Evolutionary conservation across 1,140 invertebrate genomes (phyloP).

Genomic region (Scaptomyza graminum): DNA sequence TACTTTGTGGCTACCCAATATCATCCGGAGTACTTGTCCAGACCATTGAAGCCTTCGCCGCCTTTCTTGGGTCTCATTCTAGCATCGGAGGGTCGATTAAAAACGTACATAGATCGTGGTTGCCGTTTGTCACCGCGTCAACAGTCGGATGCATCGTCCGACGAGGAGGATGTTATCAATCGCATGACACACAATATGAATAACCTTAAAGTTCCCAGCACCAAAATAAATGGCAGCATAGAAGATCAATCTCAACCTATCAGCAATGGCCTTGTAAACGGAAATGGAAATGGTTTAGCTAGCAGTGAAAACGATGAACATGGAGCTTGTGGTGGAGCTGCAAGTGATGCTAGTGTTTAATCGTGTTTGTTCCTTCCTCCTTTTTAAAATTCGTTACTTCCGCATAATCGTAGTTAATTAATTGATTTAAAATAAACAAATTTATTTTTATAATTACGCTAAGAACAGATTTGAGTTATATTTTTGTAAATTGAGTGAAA

Average conservation of each 20-base stretch:
- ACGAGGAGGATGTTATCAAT: slow-evolving; percentile 83
- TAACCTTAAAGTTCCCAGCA: slow-evolving; percentile 21
- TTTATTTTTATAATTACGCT: no score
- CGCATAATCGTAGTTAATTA: no score
- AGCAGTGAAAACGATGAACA: background rate
- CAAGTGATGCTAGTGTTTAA: no score
- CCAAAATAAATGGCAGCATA: background rate
- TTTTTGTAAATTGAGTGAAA: no score
- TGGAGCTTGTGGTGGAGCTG: slow-evolving; percentile 49
- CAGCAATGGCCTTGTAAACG: slow-evolving; percentile 31
- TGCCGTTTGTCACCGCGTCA: slow-evolving; percentile 88
- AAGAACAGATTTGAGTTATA: no score
- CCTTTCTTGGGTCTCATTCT: slow-evolving; percentile 97
- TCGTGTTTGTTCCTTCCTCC: no score
- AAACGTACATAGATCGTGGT: slow-evolving; percentile 88
- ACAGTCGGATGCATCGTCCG: slow-evolving; percentile 89
- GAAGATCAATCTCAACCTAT: slow-evolving; percentile 1
- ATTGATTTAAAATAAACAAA: no score
- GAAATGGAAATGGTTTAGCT: slow-evolving; percentile 38
- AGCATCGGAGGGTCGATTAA: slow-evolving; percentile 91
- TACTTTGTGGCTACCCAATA: slow-evolving; percentile 98
- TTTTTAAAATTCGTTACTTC: no score
- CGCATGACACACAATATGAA: slow-evolving; percentile 32
- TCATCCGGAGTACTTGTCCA: slow-evolving; percentile 98
- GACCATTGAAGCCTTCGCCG: slow-evolving; percentile 96